phyloP scores from a whole-genome alignment of 37 sponge, comb jelly and placozoan genomes.

The Aphrocallistes beatrix region DNA sequence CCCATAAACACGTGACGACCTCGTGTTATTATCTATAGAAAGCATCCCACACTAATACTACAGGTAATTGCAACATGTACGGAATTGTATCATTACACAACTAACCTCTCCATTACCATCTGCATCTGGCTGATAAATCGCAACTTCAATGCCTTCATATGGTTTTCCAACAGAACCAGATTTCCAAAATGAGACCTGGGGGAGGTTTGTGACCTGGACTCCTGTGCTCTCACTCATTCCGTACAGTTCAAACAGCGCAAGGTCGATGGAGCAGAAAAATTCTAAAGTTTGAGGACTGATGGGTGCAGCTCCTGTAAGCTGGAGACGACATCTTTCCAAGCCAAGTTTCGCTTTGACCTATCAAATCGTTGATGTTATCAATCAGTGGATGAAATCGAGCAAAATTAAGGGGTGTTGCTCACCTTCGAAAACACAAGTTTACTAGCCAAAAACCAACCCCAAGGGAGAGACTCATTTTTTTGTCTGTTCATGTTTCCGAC shows the following conservation, averaged over 20 bases:
- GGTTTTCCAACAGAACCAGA: slow-evolving; percentile 48
- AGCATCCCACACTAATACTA: background rate
- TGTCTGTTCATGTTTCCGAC: slow-evolving; percentile 39
- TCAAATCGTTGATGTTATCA: background rate
- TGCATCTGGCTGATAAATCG: slow-evolving; percentile 59
- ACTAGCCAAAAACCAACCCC: slow-evolving; percentile 48
- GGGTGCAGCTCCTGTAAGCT: slow-evolving; percentile 83
- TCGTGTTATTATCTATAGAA: slow-evolving; percentile 40
- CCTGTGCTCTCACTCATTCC: slow-evolving; percentile 81
- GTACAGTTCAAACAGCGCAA: slow-evolving; percentile 77
- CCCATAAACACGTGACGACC: slow-evolving; percentile 94
- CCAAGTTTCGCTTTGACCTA: slow-evolving; percentile 41
- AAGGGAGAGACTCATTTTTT: slow-evolving; percentile 34
- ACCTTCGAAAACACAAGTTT: slow-evolving; percentile 48
- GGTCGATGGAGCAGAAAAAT: slow-evolving; percentile 79
- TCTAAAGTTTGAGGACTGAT: slow-evolving; percentile 56
- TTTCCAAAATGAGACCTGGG: slow-evolving; percentile 42
- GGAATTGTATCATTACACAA: no score
- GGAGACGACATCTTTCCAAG: slow-evolving; percentile 60
- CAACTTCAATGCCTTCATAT: slow-evolving; percentile 41
- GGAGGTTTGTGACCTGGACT: slow-evolving; percentile 31
- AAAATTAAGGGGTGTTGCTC: background rate
- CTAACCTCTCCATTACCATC: slow-evolving; percentile 86
- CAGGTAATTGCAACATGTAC: background rate
- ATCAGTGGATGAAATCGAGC: background rate